Evolutionary conservation across 2,113 vertebrate genomes (phyloP).

Genomic region (Regulus satrapa): DNA sequence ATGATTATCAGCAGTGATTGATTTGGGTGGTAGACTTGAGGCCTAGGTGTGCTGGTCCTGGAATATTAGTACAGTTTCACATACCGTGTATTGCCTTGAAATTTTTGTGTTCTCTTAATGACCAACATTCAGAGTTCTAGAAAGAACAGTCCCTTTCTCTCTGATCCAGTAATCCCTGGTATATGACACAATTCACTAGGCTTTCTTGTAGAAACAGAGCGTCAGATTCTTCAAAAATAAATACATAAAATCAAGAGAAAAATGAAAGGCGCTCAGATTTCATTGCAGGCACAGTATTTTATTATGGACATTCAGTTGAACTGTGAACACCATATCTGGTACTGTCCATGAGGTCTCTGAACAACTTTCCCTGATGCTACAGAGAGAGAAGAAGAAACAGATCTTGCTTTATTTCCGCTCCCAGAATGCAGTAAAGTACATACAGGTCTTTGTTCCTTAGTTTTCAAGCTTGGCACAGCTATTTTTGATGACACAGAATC

Average conservation of each 20-base stretch:
- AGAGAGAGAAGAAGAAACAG: background rate
- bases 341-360: background rate
- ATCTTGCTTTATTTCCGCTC: background rate
- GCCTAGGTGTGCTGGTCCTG: background rate
- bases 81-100: background rate
- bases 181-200: fast-evolving
- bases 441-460: background rate
- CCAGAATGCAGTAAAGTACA: background rate
- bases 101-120: background rate
- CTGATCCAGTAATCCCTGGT: background rate
- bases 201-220: background rate
- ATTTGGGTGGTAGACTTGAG: background rate
- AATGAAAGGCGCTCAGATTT: background rate
- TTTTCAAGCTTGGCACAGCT: background rate
- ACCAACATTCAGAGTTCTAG: background rate
- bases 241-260: background rate
- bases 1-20: background rate
- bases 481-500: background rate
- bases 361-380: background rate
- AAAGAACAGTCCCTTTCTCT: background rate
- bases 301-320: background rate
- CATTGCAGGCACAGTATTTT: background rate
- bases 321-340: fast-evolving
- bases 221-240: background rate
- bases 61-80: background rate